Conservation (phyloP, 2,113 vertebrate species). For the Orcinus orca region DNA sequence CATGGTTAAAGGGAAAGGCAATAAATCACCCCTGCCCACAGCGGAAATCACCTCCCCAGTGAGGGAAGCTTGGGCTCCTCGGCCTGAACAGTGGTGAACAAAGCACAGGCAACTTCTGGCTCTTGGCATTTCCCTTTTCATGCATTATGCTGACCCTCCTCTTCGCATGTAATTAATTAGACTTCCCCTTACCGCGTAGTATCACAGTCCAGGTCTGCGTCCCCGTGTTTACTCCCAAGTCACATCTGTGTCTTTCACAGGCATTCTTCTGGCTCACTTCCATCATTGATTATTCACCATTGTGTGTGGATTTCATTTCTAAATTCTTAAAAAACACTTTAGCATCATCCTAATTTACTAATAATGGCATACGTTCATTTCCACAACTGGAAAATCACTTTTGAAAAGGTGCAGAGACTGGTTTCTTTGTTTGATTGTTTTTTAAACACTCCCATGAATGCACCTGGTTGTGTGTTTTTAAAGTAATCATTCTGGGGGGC, state of each 20-base stretch:
- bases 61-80: background rate
- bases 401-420: background rate
- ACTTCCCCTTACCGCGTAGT: background rate
- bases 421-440: background rate
- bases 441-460: background rate
- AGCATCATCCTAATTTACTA: background rate
- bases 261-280: background rate
- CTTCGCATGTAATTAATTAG: background rate
- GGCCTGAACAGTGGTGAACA: background rate
- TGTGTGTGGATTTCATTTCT: background rate
- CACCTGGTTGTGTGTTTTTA: background rate
- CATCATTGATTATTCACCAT: background rate
- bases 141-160: background rate
- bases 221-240: background rate
- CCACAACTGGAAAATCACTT: constrained; percentile 5
- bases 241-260: background rate
- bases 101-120: background rate
- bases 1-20: background rate
- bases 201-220: background rate
- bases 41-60: background rate
- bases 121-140: background rate
- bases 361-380: background rate
- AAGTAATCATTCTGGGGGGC: background rate
- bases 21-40: constrained; percentile 13
- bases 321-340: background rate